Evolutionary conservation across 2,797 vertebrate genomes (phyloP), one percentile per base, ranked within the genome.

Genomic region (Chromis chromis): DNA sequence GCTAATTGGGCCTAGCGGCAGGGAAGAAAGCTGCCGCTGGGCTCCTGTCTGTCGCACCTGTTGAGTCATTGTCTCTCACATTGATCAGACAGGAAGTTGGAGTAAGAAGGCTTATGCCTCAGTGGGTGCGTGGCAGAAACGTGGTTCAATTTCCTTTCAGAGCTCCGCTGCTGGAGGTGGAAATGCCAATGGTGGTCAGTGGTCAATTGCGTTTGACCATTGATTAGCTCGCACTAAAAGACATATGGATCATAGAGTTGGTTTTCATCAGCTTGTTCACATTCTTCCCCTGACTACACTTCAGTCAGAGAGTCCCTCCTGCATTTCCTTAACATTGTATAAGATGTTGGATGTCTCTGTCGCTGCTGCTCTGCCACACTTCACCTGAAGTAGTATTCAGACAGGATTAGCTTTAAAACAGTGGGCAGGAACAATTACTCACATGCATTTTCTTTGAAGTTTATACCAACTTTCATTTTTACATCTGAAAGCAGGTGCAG

Each of bases 31-130:
- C 92, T 81, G 75, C 89, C 49, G 87, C 88, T 89, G 91, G 82
- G 89, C 87, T 87, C 86, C 91, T 93, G 92, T 94, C 95, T 90
- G 84, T 93, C 88, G 79, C 94, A 94, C 94, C 94, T 94, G 95
- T 93, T 89, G 92, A 89, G 93, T 83, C 90, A 92, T 94, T 95
- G 93, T 94, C 78, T 91, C 82, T 78, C 60, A 55, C 87, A 93
- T 94, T 90, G 94, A 95, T 93, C 87, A 77, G 88, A 91, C 88
- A 90, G 89, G 88, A 92, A 92, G 88, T 91, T 70, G 83, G 71
- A 88, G 71, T 71, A 82, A 86, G 90, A 88, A 88, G 89, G 90
- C 82, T 92, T 88, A 86, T 78, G 82, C 80, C 84, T 84, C 89
- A 64, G 86, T 86, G 81, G 84, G 80, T 90, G 86, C 87, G 87